Percentiles rank a stretch among this genome's conserved stretches.
Conservation (phyloP, 2,888 invertebrate species). For the Folsomia candida region DNA sequence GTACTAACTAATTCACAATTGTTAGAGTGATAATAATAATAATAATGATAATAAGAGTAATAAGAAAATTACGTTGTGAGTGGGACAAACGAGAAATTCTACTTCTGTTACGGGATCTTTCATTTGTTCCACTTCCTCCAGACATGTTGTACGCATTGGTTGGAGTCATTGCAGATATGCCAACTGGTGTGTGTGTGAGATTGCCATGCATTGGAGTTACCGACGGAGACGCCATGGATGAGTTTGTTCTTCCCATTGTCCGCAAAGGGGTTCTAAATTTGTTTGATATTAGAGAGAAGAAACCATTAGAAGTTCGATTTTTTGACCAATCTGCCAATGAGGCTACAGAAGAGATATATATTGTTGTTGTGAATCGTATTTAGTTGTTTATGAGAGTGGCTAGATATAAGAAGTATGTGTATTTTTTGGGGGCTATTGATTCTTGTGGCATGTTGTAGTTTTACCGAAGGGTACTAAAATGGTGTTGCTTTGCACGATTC, state of each 20-base stretch:
- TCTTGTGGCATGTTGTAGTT: no score
- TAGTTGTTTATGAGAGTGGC: neutral
- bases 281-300: no score
- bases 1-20: no score
- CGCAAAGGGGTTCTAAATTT: slow-evolving; percentile 34
- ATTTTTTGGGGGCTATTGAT: slow-evolving; percentile 1
- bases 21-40: slow-evolving; percentile 9
- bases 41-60: slow-evolving; percentile 9
- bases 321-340: no score
- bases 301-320: no score
- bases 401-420: slow-evolving; percentile 2
- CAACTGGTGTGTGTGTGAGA: no score
- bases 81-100: slow-evolving; percentile 78
- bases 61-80: slow-evolving; percentile 92
- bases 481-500: slow-evolving; percentile 68
- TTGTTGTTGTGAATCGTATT: neutral
- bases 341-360: no score
- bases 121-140: slow-evolving; percentile 24
- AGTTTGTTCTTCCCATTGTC: slow-evolving; percentile 48
- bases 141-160: neutral
- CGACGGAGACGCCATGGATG: slow-evolving; percentile 41
- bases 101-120: slow-evolving; percentile 58
- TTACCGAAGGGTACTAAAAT: slow-evolving; percentile 46
- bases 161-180: slow-evolving; percentile 11
- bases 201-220: slow-evolving; percentile 21